Evolutionary conservation across 2,888 invertebrate species (phyloP), one percentile per base, ranked within the genome.

Genomic region (Pardosa pseudoannulata): DNA sequence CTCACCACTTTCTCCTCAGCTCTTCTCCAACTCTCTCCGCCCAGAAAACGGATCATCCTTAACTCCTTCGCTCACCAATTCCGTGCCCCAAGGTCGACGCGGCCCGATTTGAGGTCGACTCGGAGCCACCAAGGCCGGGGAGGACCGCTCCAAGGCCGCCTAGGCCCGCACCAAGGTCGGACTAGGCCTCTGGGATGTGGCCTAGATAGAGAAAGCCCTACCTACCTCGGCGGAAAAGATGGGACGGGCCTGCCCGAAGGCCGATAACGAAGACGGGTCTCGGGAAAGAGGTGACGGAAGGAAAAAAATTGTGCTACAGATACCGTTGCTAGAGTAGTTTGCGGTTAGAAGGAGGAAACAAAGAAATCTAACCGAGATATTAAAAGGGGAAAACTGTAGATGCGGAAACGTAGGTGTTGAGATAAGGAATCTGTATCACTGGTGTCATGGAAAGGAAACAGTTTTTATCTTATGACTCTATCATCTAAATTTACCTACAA

Each of bases 91-190:
- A 75, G 74, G 68, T 75, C 70, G 62, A 36, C n/a, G 23, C 9
- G 3, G 36, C 16, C n/a, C 19, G 23, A 23, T 39, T 64, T 64
- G 70, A 75, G 75, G 75, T 71, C 70, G 56, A 16, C n/a, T 3
- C 11, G 16, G 19, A 46, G 62, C 28, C 62, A 29, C 64, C 31
- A 70, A 75, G 70, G 82, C 28, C 75, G 31, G 5, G 46, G 27
- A 31, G 71, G 41, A 46, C 32, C 13, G 2, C 75, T 27, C 62
- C 82, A 76, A 76, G 82, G 82, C 75, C 82, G 28, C n/a, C 56
- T 23, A 13, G 56, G 41, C 32, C 23, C 31, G 29, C 9, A 1
- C 27, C 74, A 81, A 81, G 81, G 80, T 67, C 80, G 64, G 39
- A 67, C 32, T 31, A 9, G 46, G 50, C 79, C 71, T 71, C 56